Evolutionary conservation across 2,888 invertebrate species (phyloP).

Genomic region (Dryocosmus kuriphilus): DNA sequence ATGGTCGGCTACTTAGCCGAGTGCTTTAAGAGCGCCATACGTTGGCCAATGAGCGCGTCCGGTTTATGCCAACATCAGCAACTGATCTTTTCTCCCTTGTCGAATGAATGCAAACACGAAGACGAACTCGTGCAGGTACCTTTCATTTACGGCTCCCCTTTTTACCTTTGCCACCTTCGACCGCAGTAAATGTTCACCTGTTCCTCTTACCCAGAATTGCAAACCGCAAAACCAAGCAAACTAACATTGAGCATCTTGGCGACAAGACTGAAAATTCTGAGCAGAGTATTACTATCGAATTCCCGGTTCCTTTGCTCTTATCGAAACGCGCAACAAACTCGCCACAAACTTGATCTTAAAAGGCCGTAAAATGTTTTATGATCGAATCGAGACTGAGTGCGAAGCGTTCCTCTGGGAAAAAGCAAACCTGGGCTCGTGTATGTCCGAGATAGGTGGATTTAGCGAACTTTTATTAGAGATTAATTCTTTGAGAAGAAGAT

Average conservation of each 20-base stretch:
- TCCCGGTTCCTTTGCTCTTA: slow-evolving; percentile 17
- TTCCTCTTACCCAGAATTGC: slow-evolving; percentile 43
- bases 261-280: background rate
- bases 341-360: slow-evolving; percentile 36
- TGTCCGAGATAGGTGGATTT: background rate
- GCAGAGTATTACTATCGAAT: slow-evolving; percentile 23
- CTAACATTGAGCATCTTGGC: background rate
- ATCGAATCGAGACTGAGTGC: slow-evolving; percentile 22
- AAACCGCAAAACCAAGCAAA: background rate
- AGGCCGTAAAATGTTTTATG: slow-evolving; percentile 38
- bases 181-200: slow-evolving; percentile 53
- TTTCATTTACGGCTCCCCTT: slow-evolving; percentile 55
- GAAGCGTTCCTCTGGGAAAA: slow-evolving; percentile 9
- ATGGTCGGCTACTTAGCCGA: slow-evolving; percentile 68
- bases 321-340: slow-evolving; percentile 11
- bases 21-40: slow-evolving; percentile 51
- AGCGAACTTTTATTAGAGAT: background rate
- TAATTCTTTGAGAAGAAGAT: background rate
- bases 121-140: slow-evolving; percentile 38
- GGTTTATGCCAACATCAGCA: slow-evolving; percentile 59
- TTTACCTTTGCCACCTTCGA: slow-evolving; percentile 54
- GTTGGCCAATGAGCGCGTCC: slow-evolving; percentile 66
- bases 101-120: slow-evolving; percentile 35
- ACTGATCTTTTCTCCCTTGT: slow-evolving; percentile 56
- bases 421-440: slow-evolving; percentile 3